Evolutionary conservation across 2,797 vertebrate species (phyloP), one percentile per base, ranked within the genome.

Genomic region (Sebastes itinus): DNA sequence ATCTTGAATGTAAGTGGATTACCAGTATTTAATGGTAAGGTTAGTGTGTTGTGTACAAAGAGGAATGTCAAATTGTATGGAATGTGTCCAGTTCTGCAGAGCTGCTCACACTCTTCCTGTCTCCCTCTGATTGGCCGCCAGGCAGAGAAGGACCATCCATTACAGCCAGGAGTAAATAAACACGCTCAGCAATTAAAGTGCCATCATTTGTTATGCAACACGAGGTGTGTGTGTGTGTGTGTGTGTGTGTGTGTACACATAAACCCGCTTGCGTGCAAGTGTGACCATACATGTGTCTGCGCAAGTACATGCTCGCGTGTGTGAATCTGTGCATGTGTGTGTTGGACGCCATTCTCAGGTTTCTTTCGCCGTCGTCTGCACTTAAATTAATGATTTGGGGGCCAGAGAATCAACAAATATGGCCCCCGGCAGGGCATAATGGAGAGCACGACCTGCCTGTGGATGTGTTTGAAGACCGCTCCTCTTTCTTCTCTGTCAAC

Each of bases 191-290:
- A 93, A 94, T 95, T 95, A 93, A 94, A 95, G 92, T 93, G 90
- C 86, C 93, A 94, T 95, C 93, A 95, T 95, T 95, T 96, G 89
- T 96, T 95, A 94, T 92, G 92, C 89, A 94, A 94, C 82, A 77
- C 52, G 54, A 83, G 27, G 42, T 10, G 73, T 83, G 80, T 82
- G 65, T 83, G 75, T 33, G 32, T 78, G 62, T 72, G 69, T 72
- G 35, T 60, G 33, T 62, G 42, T 73, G 75, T 60, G 80, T 69
- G 38, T 60, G 35, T 61, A 32, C 78, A 72, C 56, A 33, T 38
- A 64, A 42, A 32, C 59, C 33, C 12, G 30, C 64, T 77, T 83
- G 78, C 23, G 52, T 84, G 76, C n/a, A 42, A 67, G 62, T 80
- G 64, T 82, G 69, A 84, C 72, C 54, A 54, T 64, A 80, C 82